These are phyloP conservation scores for Doryteuthis pealeii DNA, from an alignment of 1,140 invertebrate species.

Conservation along the genomic window DNA sequence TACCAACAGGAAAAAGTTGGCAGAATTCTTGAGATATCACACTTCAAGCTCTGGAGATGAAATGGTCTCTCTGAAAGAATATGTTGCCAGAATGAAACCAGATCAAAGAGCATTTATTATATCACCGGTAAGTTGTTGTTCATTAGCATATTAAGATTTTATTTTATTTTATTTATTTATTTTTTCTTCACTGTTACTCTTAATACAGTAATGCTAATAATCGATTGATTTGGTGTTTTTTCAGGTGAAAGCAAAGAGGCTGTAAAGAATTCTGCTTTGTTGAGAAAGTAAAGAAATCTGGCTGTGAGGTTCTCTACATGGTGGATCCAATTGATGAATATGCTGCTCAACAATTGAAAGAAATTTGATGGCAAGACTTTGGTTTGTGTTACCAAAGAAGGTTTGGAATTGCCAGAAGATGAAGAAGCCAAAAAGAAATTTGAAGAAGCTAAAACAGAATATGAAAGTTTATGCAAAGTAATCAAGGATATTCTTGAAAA, in stretches of 20 bases:
- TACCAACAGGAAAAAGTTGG: no score
- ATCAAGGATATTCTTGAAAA: no score
- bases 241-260: no score
- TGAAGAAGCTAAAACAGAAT: no score
- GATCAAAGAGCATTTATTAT: constrained; percentile 98
- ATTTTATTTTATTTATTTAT: no score
- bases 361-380: no score
- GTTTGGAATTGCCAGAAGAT: no score
- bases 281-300: constrained; percentile 96
- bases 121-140: constrained; percentile 78
- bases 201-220: constrained; percentile 80
- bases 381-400: no score
- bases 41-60: constrained; percentile 95
- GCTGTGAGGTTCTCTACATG: no score
- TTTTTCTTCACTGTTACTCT: no score
- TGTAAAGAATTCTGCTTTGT: constrained; percentile 99
- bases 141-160: not conserved
- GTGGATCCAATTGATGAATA: constrained; percentile 90
- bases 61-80: constrained; percentile 88
- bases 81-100: constrained; percentile 96
- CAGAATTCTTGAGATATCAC: constrained; percentile 81
- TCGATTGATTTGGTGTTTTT: constrained; percentile 89
- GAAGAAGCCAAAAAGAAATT: no score
- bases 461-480: no score
- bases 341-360: constrained; percentile 96